phyloP scores from a whole-genome alignment of 2,888 invertebrate genomes.

The Sarcophaga carnaria region DNA sequence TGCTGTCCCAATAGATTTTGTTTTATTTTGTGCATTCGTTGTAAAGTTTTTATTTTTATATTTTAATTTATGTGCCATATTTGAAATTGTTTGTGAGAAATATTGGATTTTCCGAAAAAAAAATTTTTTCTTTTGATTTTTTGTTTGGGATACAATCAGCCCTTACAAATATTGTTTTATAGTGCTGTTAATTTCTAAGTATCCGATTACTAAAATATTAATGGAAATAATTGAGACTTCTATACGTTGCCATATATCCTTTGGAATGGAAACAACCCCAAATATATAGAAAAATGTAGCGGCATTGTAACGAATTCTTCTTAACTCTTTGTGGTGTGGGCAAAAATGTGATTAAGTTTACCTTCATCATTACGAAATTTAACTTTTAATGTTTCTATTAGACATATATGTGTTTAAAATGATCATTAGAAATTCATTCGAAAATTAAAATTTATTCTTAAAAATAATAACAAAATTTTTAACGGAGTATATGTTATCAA shows the following conservation, averaged over 20 bases:
- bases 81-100: neutral
- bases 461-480: neutral
- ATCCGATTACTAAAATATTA: neutral
- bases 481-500: neutral
- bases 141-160: constrained; percentile 30
- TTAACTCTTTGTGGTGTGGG: too few species aligned
- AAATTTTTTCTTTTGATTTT: constrained; percentile 34
- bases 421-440: too few species aligned
- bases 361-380: neutral
- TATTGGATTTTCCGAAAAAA: neutral
- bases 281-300: too few species aligned
- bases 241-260: neutral
- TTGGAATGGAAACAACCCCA: too few species aligned
- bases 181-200: neutral
- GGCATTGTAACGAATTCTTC: too few species aligned
- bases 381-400: neutral
- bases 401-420: neutral
- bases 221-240: neutral
- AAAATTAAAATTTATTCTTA: neutral
- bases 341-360: too few species aligned
- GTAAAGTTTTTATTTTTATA: neutral
- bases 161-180: neutral
- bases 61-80: constrained; percentile 38
- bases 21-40: neutral
- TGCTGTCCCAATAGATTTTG: neutral